phyloP scores from a whole-genome alignment of 23 tunicate species.

The Phallusia fumigata region DNA sequence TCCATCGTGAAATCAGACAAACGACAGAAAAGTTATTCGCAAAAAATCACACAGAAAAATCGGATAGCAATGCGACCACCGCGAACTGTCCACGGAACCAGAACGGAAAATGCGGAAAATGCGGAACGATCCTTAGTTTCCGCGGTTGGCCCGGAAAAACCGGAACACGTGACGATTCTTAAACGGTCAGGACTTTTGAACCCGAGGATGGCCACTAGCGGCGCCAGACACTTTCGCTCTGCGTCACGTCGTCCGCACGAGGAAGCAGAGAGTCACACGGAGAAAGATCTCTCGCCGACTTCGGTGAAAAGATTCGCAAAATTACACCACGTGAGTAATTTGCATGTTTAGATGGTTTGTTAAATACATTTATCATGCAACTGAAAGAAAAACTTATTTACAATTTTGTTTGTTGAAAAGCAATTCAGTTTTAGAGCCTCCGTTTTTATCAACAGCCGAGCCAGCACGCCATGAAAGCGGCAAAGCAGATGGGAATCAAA shows the following conservation, averaged over 20 bases:
- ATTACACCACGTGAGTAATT: too few relatives aligned
- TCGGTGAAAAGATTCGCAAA: not conserved
- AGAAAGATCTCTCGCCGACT: not conserved
- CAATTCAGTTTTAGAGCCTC: too few relatives aligned
- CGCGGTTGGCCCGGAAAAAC: not conserved
- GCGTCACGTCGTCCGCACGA: not conserved
- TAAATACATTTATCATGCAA: too few relatives aligned
- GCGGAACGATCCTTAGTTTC: slow-evolving; percentile 1
- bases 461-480: not conserved
- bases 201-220: slow-evolving; percentile 4
- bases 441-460: too few relatives aligned
- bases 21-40: not conserved
- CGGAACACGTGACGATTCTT: not conserved
- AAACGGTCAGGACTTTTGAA: not conserved
- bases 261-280: not conserved
- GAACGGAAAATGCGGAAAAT: not conserved
- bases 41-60: not conserved
- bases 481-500: not conserved
- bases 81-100: not conserved
- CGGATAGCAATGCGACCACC: not conserved
- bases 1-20: not conserved
- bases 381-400: too few relatives aligned
- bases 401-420: too few relatives aligned
- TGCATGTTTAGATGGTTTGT: too few relatives aligned
- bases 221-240: slow-evolving; percentile 2